Percentiles rank a stretch among this genome's conserved stretches.
Evolutionary conservation across 2,797 vertebrate species (phyloP).

Genomic region (Tragelaphus oryx): DNA sequence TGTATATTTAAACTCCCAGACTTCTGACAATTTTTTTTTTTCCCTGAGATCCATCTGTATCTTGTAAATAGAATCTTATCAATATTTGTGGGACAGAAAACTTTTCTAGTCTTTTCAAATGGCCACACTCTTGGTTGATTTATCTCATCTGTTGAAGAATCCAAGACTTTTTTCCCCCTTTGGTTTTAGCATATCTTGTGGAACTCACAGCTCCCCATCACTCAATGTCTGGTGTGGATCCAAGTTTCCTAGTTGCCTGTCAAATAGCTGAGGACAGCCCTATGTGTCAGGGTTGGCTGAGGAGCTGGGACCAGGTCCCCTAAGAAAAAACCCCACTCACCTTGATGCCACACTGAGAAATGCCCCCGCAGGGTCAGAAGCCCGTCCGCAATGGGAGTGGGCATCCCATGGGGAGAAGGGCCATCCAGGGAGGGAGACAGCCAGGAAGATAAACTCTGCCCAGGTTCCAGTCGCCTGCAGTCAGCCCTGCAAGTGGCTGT

Average conservation of each 20-base stretch:
- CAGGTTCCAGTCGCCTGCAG: accelerated
- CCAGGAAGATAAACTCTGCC: background rate
- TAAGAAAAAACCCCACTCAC: background rate
- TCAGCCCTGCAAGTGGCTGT: background rate
- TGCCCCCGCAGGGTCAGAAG: background rate
- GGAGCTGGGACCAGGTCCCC: background rate
- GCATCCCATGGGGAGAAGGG: no score
- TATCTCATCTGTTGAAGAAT: background rate
- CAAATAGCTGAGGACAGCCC: background rate
- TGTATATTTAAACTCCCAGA: conserved; percentile 26
- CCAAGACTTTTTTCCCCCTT: background rate
- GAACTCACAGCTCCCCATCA: background rate
- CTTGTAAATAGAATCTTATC: conserved; percentile 66
- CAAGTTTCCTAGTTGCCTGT: background rate
- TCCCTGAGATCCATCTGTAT: conserved; percentile 52
- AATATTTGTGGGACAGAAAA: conserved; percentile 48
- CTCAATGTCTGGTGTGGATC: background rate
- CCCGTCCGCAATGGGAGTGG: accelerated
- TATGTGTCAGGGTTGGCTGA: background rate
- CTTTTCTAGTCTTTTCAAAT: conserved; percentile 51
- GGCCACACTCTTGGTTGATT: conserved; percentile 15
- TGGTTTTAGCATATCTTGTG: background rate
- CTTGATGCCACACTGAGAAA: background rate
- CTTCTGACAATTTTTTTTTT: conserved; percentile 20
- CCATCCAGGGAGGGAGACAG: background rate